Base-by-base conservation (phyloP, 2,888 invertebrate species). In the Crioceris asparagi region DNA sequence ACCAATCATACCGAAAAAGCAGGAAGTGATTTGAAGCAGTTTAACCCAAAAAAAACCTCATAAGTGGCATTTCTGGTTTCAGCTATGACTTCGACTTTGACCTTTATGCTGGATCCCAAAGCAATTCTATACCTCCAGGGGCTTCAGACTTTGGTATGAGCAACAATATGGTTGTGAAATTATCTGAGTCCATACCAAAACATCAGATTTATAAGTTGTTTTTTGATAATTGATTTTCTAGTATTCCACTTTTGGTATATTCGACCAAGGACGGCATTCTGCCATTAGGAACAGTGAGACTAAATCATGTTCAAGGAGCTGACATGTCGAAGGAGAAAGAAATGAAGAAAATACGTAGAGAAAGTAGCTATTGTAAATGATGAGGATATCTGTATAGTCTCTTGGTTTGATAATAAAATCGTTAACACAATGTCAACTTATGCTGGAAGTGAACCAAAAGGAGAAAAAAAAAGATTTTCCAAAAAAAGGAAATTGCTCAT, bases 221-320 rank as follows among this genome's bases (percentile, higher is more conserved):
- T 44, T 53, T 57, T 44, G 56, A 57, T 36, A 56, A 57, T 32
- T 58, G 51, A 52, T 59, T 48, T 43, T 56, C 43, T 2, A 49
- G 47, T 18, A 16, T 45, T 7, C 27, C 18, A 4, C 39, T 50
- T 7, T 29, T 40, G 31, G 39, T 48, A 3, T 44, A 52, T 25
- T 36, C 41, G 36, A 21, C 31, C 26, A 46, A 50, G 31, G 33
- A 41, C 15, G 50, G 46, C 18, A 35, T 51, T 12, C 25, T 45
- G 15, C 42, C 48, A 17, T 35, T 50, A 15, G 41, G 40, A 16
- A 48, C 44, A 17, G 43, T 43, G 8, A 18, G 44, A 26, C 16
- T 35, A n/a, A 46, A 41, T 34, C 30, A 31, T n/a, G 26, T 36
- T 25, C 25, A 15, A 14, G 16, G 15, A 11, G 14, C 5, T 16